These are phyloP conservation scores for Parnassius glacialis DNA, from an alignment of 2,888 invertebrate species.

Conservation along the genomic window DNA sequence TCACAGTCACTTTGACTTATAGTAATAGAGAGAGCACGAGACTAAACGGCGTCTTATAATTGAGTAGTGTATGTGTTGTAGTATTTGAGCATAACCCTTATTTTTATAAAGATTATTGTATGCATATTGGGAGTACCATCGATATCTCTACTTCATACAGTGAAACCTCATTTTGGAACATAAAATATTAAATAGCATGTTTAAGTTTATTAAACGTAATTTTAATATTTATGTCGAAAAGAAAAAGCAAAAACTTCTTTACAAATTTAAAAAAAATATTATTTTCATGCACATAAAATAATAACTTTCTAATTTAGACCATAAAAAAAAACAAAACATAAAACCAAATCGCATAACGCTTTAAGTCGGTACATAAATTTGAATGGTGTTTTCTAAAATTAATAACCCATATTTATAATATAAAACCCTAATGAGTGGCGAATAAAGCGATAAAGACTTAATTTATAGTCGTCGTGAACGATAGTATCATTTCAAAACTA, in stretches of 20 bases:
- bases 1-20: too few relatives aligned
- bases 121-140: too few relatives aligned
- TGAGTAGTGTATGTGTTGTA: too few relatives aligned
- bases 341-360: constrained; percentile 23
- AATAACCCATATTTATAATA: constrained; percentile 72
- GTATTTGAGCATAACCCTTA: too few relatives aligned
- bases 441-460: constrained; percentile 70
- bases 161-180: too few relatives aligned
- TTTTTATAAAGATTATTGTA: too few relatives aligned
- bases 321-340: constrained; percentile 8
- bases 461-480: constrained; percentile 54
- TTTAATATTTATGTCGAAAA: too few relatives aligned
- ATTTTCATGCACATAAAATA: neutral
- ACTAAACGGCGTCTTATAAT: too few relatives aligned
- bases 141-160: too few relatives aligned
- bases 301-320: constrained; percentile 10
- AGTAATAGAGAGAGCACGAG: too few relatives aligned
- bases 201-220: too few relatives aligned
- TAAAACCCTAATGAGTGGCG: constrained; percentile 74
- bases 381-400: constrained; percentile 70
- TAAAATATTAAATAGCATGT: too few relatives aligned
- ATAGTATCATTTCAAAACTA: constrained; percentile 47
- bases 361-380: constrained; percentile 49
- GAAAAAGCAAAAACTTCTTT: neutral
- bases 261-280: neutral